Evolutionary conservation across 1,140 invertebrate genomes (phyloP).

Genomic region (Campoletis sonorensis): DNA sequence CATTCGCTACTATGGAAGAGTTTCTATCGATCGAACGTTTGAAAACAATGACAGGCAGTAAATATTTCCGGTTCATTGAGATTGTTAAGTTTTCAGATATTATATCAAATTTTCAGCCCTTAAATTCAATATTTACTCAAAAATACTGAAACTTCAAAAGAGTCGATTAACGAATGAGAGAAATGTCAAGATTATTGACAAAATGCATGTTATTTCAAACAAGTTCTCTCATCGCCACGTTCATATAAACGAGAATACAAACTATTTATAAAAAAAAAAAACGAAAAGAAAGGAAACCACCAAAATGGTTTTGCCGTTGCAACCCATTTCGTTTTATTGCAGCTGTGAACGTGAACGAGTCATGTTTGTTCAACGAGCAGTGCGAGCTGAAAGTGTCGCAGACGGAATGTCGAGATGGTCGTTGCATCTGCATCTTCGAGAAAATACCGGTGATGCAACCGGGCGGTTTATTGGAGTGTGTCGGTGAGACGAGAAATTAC

Average conservation of each 20-base stretch:
- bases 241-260: not conserved
- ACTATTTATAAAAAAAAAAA: constrained; percentile 30
- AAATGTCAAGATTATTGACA: too few species aligned
- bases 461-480: constrained; percentile 83
- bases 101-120: too few species aligned
- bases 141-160: too few species aligned
- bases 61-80: too few species aligned
- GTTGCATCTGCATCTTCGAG: constrained; percentile 87
- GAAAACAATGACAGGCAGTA: too few species aligned
- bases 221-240: not conserved
- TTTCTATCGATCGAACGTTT: not conserved
- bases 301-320: not conserved
- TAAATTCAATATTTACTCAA: too few species aligned
- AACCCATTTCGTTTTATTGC: constrained; percentile 68
- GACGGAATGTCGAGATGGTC: constrained; percentile 86
- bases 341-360: constrained; percentile 87
- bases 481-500: constrained; percentile 76
- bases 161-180: too few species aligned
- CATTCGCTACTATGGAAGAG: not conserved
- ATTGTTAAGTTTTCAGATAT: too few species aligned
- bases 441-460: constrained; percentile 81
- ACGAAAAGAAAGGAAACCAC: constrained; percentile 34
- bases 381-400: constrained; percentile 83
- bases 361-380: constrained; percentile 88
- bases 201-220: too few species aligned